Conservation (phyloP, 2,113 vertebrate genomes). For the Kryptolebias marmoratus region DNA sequence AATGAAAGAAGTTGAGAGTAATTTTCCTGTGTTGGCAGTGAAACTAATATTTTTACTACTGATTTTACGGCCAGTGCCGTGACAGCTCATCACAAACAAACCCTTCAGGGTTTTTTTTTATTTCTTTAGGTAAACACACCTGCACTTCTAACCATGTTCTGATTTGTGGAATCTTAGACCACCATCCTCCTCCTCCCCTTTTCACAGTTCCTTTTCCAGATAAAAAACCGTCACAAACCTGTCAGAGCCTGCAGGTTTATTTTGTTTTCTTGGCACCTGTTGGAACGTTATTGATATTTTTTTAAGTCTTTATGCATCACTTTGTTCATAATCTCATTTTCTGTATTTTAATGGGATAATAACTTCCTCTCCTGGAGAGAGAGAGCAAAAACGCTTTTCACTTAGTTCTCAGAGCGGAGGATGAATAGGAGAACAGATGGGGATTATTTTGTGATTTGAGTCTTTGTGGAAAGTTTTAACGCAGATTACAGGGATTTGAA, state of each 20-base stretch:
- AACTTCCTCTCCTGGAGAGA: not conserved
- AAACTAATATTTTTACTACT: conserved; percentile 26
- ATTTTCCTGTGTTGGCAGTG: not conserved
- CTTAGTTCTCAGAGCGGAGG: not conserved
- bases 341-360: not conserved
- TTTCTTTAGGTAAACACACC: conserved; percentile 6
- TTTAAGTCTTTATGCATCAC: not conserved
- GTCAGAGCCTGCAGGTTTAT: conserved; percentile 39
- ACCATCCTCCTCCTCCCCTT: no score
- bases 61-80: conserved; percentile 12
- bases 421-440: not conserved
- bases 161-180: not conserved
- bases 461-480: conserved; percentile 45
- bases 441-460: conserved; percentile 1
- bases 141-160: not conserved
- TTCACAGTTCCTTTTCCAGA: conserved; percentile 1
- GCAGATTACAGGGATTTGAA: conserved; percentile 31
- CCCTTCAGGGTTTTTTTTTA: not conserved
- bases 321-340: conserved; percentile 3
- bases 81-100: conserved; percentile 11
- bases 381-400: not conserved
- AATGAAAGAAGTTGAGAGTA: not conserved
- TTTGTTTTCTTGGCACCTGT: conserved; percentile 28
- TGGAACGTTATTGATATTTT: not conserved
- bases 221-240: conserved; percentile 32